Base-by-base conservation (phyloP, 92 coral and sea anemone species). In the Nematostella vectensis region DNA sequence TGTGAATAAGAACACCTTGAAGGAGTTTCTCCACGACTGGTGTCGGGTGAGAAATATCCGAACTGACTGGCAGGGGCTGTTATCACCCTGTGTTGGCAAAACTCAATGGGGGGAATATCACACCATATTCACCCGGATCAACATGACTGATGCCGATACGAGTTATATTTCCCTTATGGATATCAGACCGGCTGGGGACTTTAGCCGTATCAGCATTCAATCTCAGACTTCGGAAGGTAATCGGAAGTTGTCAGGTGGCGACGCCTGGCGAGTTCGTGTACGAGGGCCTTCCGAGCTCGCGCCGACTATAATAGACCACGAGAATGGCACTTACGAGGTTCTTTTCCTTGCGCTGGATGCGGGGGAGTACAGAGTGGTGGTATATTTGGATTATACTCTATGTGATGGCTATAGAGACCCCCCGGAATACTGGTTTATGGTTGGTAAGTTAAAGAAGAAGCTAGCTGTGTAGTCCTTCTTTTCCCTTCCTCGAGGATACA, bases 321-420 rank as follows among this genome's bases (percentile, higher is more conserved):
- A 33, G 2, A 84, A 89, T 55, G 96, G 96, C 21, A 89, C 89
- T 0, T 89, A 89, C 70, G 96, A 89, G 66, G 86, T 76, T 9
- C 21, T 89, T 37, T 86, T 82, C 19, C 91, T 89, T 38, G 65
- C 84, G 40, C 40, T 84, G 67, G 96, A 89, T 65, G 81, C 96
- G 54, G 96, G 96, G 43, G 62, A 55, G 51, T 89, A 89, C 68
- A 22, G 50, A 55, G 83, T 67, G 2, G 62, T 48, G 13, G 72
- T 82, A 2, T 55, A 44, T 23, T 67, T 89, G 47, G 94, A 89
- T 55, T 80, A 85, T 63, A 70, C 85, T 11, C 53, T 89, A 54
- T 89, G 96, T 36, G 69, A 89, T 33, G 96, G 89, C 10, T 40
- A 71, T 47, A 84, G 65, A 36, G 82, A 89, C 29, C 94, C 89